These are phyloP conservation scores for Lydus trimaculatus DNA, from an alignment of 2,888 invertebrate genomes.

Conservation along the genomic window DNA sequence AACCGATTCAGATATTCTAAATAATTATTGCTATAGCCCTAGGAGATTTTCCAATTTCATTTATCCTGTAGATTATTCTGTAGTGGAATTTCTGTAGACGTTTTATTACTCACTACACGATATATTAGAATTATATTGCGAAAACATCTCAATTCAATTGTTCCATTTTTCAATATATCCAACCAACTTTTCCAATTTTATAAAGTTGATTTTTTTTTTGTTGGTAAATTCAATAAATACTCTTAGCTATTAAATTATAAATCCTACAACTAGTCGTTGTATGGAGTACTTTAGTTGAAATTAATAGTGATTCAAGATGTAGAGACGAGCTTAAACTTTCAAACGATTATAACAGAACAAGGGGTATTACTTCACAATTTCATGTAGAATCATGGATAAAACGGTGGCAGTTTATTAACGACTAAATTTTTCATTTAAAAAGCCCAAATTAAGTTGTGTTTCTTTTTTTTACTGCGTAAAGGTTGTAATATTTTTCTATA, in stretches of 20 bases:
- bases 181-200: background rate
- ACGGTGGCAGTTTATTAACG: too few relatives aligned
- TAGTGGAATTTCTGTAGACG: background rate
- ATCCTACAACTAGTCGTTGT: background rate
- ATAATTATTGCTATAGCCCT: background rate
- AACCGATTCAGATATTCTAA: constrained; percentile 1
- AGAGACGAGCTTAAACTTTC: background rate
- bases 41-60: background rate
- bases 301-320: background rate
- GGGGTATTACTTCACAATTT: background rate
- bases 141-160: background rate
- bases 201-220: too few relatives aligned
- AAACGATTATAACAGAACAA: background rate
- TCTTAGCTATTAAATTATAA: background rate
- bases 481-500: too few relatives aligned
- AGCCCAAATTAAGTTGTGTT: too few relatives aligned
- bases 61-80: background rate
- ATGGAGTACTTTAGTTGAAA: background rate
- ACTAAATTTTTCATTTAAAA: too few relatives aligned
- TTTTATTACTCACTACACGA: too few relatives aligned
- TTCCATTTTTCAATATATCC: background rate
- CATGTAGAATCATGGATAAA: too few relatives aligned
- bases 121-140: background rate
- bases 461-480: too few relatives aligned
- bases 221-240: constrained; percentile 1